These are phyloP conservation scores for Erythrocercus mccallii DNA, from an alignment of 2,113 vertebrate genomes.

Conservation along the genomic window DNA sequence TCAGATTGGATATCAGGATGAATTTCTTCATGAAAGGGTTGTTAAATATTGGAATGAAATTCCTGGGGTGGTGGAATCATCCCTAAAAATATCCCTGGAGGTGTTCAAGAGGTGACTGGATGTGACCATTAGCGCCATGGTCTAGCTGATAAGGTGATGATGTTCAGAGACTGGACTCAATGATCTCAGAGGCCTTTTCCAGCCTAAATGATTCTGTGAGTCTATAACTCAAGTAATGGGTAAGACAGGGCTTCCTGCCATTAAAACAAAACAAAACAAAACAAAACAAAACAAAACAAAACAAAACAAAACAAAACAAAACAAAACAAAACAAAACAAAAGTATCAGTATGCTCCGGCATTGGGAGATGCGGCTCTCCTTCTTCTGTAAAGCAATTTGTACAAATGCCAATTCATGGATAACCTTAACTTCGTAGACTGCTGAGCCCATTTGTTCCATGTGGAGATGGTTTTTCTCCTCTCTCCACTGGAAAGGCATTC, in stretches of 20 bases:
- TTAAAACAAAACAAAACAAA: not conserved
- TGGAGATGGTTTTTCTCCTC: not conserved
- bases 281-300: not conserved
- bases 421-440: not conserved
- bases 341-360: not conserved
- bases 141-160: not conserved
- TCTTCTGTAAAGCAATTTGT: not conserved
- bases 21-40: not conserved
- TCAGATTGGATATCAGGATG: not conserved
- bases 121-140: accelerated
- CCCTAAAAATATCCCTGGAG: too few relatives aligned
- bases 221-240: not conserved
- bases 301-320: not conserved
- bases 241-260: not conserved
- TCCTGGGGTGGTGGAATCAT: too few relatives aligned
- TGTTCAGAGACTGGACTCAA: not conserved
- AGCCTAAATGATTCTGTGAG: not conserved
- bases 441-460: not conserved
- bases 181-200: not conserved
- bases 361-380: not conserved
- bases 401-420: not conserved
- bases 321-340: not conserved
- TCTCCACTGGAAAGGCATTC: not conserved
- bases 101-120: not conserved
- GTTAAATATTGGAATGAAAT: not conserved